A percentile compares a stretch with the other conserved stretches of the same genome.
These are phyloP conservation scores for Apis laboriosa DNA, from an alignment of 1,140 invertebrate species.

Conservation along the genomic window DNA sequence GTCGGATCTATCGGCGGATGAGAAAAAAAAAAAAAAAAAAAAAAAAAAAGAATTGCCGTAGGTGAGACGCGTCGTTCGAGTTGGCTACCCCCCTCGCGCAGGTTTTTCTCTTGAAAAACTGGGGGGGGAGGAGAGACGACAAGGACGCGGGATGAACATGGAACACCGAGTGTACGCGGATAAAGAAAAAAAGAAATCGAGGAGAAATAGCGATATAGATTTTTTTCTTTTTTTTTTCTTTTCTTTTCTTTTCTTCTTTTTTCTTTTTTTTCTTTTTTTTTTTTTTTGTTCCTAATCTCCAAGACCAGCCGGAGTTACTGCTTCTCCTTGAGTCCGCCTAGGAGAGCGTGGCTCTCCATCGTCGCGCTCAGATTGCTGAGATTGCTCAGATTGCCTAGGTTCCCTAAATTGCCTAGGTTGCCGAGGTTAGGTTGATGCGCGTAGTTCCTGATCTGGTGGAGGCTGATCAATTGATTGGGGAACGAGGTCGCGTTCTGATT, in stretches of 20 bases:
- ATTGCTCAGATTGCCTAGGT: slow-evolving; percentile 77
- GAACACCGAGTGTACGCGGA: not conserved
- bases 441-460: slow-evolving; percentile 98
- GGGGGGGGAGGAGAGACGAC: not conserved
- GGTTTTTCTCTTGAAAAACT: too few relatives aligned
- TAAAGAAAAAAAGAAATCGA: slow-evolving; percentile 49
- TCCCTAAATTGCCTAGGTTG: slow-evolving; percentile 76
- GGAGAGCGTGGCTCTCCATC: slow-evolving; percentile 77
- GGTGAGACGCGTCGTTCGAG: not conserved
- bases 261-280: slow-evolving; percentile 14
- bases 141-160: not conserved
- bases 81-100: too few relatives aligned
- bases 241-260: not conserved
- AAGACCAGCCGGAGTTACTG: slow-evolving; percentile 70
- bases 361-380: slow-evolving; percentile 75
- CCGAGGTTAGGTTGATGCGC: slow-evolving; percentile 92
- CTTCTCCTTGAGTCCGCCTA: slow-evolving; percentile 78
- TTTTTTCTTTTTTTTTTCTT: too few relatives aligned
- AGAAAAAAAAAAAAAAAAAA: too few relatives aligned
- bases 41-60: too few relatives aligned
- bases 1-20: too few relatives aligned
- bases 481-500: slow-evolving; percentile 87
- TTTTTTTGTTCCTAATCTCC: slow-evolving; percentile 45
- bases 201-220: slow-evolving; percentile 15
- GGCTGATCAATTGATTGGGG: slow-evolving; percentile 96